Base-by-base conservation (phyloP, 2,113 vertebrate species). In the Sinocyclocheilus anophthalmus region DNA sequence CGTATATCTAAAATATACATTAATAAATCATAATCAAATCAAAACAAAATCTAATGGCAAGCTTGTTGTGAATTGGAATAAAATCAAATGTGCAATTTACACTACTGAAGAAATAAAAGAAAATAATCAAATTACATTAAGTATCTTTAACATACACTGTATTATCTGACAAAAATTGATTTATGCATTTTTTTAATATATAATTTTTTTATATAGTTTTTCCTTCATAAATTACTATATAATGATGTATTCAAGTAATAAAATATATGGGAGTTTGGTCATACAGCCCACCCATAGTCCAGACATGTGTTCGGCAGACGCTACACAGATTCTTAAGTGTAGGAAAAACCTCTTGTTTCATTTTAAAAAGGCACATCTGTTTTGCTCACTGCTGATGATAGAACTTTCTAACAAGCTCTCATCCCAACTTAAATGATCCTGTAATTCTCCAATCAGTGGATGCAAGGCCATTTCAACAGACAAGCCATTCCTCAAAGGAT, bases 341-440 rank as follows among this genome's bases (percentile, higher is more conserved):
- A 73, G 37, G 16, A 59, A 37, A 70, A 77, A 24, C 3, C n/a
- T 22, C 24, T 42, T 16, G 3, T 79, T 69, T 57, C 3, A 77
- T 67, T 78, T 24, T 55, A n/a, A 45, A 85, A 33, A 55, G 53
- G 76, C 50, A 85, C 76, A 72, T 42, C 53, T 69, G 63, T 81
- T 22, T 14, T 39, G 30, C 39, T 72, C 33, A 37, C 30, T 57
- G 39, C 30, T 85, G 59, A 82, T 82, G 63, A 50, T n/a, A 20
- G 45, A 83, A 39, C n/a, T n/a, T 78, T 37, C 16, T 18, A 22
- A 26, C 61, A 81, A 82, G 80, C 24, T 82, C 30, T 83, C 18
- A 72, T 83, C 42, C 45, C 45, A 83, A 37, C 1, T 55, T 83
- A 65, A 88, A 65, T 77, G 18, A 81, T 86, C 53, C 76, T 59